A percentile compares a stretch with the other conserved stretches of the same genome.
These are phyloP conservation scores for Drosophila prosaltans DNA, from an alignment of 1,140 invertebrate species.

Conservation along the genomic window DNA sequence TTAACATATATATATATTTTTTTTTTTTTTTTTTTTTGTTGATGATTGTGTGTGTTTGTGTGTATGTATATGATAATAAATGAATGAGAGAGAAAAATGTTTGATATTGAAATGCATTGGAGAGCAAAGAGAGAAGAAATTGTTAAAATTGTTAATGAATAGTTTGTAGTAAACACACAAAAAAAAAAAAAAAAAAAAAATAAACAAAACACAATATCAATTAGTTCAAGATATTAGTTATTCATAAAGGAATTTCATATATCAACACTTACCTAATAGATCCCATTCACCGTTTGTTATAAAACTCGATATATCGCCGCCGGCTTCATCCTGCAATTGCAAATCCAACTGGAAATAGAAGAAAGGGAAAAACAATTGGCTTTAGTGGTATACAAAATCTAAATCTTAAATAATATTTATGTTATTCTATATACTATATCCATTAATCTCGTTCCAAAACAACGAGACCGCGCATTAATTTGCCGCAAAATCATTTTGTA, in stretches of 20 bases:
- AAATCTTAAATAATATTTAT: not conserved
- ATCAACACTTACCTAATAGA: constrained; percentile 91
- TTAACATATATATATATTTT: constrained; percentile 12
- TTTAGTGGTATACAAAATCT: not conserved
- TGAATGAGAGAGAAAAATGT: not conserved
- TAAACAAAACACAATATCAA: too few relatives aligned
- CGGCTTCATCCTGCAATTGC: constrained; percentile 93
- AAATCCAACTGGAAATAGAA: constrained; percentile 91
- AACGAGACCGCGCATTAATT: constrained; percentile 30
- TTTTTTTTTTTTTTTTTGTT: constrained; percentile 6
- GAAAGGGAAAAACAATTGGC: not conserved
- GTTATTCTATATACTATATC: constrained; percentile 2
- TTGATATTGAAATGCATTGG: constrained; percentile 1
- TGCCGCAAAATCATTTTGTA: constrained; percentile 11
- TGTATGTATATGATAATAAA: not conserved
- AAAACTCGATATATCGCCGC: constrained; percentile 97
- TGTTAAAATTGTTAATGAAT: not conserved
- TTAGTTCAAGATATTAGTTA: too few relatives aligned
- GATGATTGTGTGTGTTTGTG: not conserved
- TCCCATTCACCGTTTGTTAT: constrained; percentile 99
- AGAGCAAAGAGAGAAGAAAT: constrained; percentile 4
- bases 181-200: too few relatives aligned
- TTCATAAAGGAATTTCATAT: too few relatives aligned
- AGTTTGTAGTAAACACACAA: not conserved
- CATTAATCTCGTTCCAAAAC: constrained; percentile 40